Conservation (phyloP, 2,113 vertebrate species). For the Natator depressus region DNA sequence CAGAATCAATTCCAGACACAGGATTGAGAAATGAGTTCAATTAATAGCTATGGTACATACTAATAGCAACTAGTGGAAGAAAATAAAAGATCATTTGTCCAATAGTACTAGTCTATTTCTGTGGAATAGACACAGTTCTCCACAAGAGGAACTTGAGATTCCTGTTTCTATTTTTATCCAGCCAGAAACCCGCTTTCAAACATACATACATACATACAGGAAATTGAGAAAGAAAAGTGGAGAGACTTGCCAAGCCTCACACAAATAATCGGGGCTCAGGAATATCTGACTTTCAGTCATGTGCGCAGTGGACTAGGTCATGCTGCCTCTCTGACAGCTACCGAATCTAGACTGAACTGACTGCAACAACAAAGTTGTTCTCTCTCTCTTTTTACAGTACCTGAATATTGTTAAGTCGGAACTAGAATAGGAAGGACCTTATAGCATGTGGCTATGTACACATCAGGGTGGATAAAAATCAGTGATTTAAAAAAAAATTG, state of each 20-base stretch:
- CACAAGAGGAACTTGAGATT: not conserved
- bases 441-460: too few relatives aligned
- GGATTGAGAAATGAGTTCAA: not conserved
- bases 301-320: not conserved
- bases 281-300: not conserved
- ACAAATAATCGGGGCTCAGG: not conserved
- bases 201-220: not conserved
- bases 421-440: too few relatives aligned
- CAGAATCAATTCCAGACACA: not conserved
- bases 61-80: not conserved
- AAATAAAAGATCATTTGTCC: not conserved
- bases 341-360: not conserved
- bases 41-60: not conserved
- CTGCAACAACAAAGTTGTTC: not conserved
- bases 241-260: not conserved
- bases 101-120: not conserved
- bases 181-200: not conserved
- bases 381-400: not conserved
- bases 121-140: not conserved
- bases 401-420: not conserved
- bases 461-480: too few relatives aligned
- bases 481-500: too few relatives aligned
- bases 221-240: not conserved
- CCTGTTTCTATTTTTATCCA: not conserved
- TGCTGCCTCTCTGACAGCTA: not conserved